Base-by-base conservation (phyloP, 2,113 vertebrate genomes). In the Collichthys lucidus region DNA sequence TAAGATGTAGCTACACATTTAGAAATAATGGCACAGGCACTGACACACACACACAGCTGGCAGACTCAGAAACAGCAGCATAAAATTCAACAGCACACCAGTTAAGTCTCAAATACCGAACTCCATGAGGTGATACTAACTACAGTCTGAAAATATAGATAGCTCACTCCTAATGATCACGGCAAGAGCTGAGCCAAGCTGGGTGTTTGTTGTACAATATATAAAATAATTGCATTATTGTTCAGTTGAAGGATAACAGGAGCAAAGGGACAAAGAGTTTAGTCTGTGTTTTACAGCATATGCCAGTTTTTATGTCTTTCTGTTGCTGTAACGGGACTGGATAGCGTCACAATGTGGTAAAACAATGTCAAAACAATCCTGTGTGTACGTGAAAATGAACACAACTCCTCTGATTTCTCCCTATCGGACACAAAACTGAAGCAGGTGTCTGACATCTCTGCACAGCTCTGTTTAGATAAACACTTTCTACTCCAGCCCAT, bases 31-130 rank as follows among this genome's bases (percentile, higher is more conserved):
- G 42, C 12, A 44, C 42, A 44, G 44, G 44, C 44, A 46, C 44
- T 46, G 44, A 46, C 4, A 49, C 65, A 67, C 24, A 67, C 24
- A 31, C 24, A 20, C 65, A 52, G 10, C 49, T 35, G 49, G 49
- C 11, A 55, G 9, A 53, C 46, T 46, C 53, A 61, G 70, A 61
- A 62, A 60, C 26, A 16, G 47, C 19, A 49, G 29, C 59, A 74
- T 74, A 42, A 62, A 52, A 24, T 42, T 11, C 20, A 63, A 62
- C 59, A 16, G 59, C 72, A 63, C 29, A 24, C 9, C 59, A 29
- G 53, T 74, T 24, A 52, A 24, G 29, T 15, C 56, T 73, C 50
- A 40, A 17, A 29, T 46, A 26, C 22, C 1, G 5, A 40, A 46
- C 44, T 14, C 14, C 14, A 14, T 14, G 11, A 14, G 44, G 44